phyloP scores from a whole-genome alignment of 2,888 invertebrate genomes.

The Agrotis ipsilon region DNA sequence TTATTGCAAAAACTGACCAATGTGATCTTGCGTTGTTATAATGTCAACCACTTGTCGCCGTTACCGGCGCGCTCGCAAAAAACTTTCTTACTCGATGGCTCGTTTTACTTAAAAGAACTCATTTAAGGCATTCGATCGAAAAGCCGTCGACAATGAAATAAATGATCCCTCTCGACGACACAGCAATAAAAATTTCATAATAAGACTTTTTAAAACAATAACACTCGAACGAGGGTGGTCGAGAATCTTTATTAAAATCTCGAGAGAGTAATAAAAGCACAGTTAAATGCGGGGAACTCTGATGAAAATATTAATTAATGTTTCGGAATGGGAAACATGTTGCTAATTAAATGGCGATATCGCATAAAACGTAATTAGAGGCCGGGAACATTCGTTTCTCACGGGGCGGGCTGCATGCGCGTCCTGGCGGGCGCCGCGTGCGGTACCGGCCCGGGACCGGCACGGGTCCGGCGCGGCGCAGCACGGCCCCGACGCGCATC shows the following conservation, averaged over 20 bases:
- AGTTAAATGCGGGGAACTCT: constrained; percentile 89
- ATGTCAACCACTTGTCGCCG: constrained; percentile 72
- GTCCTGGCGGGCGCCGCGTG: constrained; percentile 52
- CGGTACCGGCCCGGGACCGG: constrained; percentile 49
- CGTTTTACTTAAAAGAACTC: constrained; percentile 71
- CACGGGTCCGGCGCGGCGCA: constrained; percentile 46
- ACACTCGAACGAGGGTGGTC: constrained; percentile 87
- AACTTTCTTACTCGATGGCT: constrained; percentile 66
- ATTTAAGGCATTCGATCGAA: constrained; percentile 75
- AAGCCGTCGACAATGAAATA: constrained; percentile 79
- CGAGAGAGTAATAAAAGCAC: constrained; percentile 90
- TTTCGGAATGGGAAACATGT: constrained; percentile 90
- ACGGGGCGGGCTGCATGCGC: constrained; percentile 77
- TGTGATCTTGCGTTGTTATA: constrained; percentile 67
- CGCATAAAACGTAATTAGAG: constrained; percentile 91
- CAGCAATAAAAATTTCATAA: constrained; percentile 83
- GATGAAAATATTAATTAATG: constrained; percentile 91
- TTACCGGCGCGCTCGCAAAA: constrained; percentile 60
- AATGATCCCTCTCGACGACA: constrained; percentile 76
- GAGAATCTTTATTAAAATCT: constrained; percentile 91
- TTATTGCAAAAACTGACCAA: constrained; percentile 76
- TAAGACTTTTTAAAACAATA: constrained; percentile 86
- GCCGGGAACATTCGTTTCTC: constrained; percentile 88
- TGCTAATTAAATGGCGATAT: constrained; percentile 91
- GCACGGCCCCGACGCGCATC: constrained; percentile 61